Percentiles rank a stretch among this genome's conserved stretches.
Conservation (phyloP, 2,797 vertebrate species). For the Scolopax rusticola region DNA sequence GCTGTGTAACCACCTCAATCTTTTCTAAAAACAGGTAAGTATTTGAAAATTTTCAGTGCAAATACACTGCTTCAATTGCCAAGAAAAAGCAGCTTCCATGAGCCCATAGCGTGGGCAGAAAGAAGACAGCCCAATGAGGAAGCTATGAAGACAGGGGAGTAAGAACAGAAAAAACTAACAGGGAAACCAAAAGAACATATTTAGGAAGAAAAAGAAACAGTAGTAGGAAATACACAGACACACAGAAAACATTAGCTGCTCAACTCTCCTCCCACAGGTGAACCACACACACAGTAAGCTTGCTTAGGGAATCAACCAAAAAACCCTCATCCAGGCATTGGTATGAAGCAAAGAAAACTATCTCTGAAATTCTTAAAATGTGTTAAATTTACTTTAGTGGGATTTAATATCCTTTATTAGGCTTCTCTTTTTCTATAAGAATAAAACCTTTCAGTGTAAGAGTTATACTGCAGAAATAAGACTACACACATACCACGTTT, state of each 20-base stretch:
- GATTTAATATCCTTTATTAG: not conserved
- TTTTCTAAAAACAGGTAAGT: not conserved
- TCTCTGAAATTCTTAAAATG: not conserved
- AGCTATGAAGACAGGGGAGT: not conserved
- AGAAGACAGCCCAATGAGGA: not conserved
- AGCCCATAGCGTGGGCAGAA: not conserved
- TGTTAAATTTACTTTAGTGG: not conserved
- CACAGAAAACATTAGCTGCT: not conserved
- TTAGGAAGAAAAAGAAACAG: not conserved
- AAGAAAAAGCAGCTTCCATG: not conserved
- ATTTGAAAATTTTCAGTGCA: not conserved
- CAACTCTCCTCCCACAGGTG: not conserved
- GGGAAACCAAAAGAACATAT: not conserved
- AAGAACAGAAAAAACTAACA: not conserved
- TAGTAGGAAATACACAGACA: not conserved
- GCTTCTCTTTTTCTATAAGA: not conserved
- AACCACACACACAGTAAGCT: not conserved
- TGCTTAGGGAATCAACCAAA: not conserved
- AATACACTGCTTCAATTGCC: not conserved
- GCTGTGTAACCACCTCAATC: not conserved
- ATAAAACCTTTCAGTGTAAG: not conserved
- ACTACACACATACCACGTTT: conserved; percentile 87
- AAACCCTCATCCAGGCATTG: not conserved
- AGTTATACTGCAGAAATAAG: conserved; percentile 45
- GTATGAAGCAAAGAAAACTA: not conserved